Conservation (phyloP, 2,113 vertebrate genomes). For the Dendrocopos noguchii region DNA sequence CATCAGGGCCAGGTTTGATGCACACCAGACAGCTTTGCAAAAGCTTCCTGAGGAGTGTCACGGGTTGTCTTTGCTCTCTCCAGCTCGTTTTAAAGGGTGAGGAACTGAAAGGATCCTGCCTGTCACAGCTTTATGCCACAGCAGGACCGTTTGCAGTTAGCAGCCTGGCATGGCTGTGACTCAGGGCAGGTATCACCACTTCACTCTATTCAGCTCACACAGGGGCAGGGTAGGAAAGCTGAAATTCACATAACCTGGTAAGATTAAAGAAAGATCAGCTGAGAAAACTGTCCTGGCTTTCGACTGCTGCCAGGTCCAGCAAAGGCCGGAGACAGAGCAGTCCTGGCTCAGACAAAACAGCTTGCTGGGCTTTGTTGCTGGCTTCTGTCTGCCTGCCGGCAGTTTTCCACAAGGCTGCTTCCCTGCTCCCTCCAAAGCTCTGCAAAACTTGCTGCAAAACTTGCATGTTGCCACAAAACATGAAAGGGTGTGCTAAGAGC, state of each 20-base stretch:
- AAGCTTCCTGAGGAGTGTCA: not conserved
- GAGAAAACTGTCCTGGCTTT: not conserved
- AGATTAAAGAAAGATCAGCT: not conserved
- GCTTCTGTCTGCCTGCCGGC: not conserved
- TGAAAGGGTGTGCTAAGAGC: not conserved
- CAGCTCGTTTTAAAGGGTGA: not conserved
- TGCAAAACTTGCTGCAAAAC: not conserved
- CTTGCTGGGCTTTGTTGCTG: not conserved
- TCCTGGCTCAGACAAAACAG: not conserved
- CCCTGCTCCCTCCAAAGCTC: not conserved
- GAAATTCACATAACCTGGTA: not conserved
- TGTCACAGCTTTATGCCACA: not conserved
- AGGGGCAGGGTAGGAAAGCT: not conserved
- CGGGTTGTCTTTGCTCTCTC: not conserved
- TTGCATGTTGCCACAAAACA: rapidly evolving
- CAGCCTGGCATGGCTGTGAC: rapidly evolving
- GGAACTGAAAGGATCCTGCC: not conserved
- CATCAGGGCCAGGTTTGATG: not conserved
- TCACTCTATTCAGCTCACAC: rapidly evolving
- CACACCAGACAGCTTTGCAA: not conserved
- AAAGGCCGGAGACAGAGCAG: not conserved
- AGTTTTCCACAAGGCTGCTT: not conserved
- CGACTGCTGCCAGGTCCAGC: not conserved
- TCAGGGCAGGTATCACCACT: not conserved
- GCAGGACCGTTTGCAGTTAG: rapidly evolving